A percentile compares a stretch with the other conserved stretches of the same genome.
phyloP scores from a whole-genome alignment of 2,797 vertebrate genomes.

The Monodelphis domestica region DNA sequence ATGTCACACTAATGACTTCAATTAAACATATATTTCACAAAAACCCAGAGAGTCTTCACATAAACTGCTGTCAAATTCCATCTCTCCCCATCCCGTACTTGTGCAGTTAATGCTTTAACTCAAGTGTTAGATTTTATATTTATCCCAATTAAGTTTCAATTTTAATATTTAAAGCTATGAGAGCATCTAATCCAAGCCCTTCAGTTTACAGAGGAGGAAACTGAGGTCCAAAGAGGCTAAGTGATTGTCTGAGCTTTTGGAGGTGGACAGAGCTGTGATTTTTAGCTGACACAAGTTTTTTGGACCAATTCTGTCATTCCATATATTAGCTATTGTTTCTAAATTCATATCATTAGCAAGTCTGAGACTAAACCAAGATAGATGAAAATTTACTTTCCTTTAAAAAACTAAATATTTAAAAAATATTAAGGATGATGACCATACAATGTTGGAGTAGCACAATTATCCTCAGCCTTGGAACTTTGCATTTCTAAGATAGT shows the following conservation, averaged over 20 bases:
- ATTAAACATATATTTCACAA: not conserved
- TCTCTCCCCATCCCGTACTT: not conserved
- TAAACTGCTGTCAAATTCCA: not conserved
- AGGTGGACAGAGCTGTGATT: not conserved
- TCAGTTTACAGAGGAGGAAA: not conserved
- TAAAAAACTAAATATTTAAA: not conserved
- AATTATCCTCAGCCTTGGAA: not conserved
- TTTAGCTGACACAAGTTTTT: not conserved
- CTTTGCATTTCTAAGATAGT: not conserved
- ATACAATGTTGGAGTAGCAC: not conserved
- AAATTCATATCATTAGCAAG: not conserved
- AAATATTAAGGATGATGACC: not conserved
- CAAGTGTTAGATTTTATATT: not conserved
- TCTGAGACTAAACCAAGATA: not conserved
- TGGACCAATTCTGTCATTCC: not conserved
- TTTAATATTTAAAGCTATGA: not conserved
- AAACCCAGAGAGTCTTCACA: not conserved
- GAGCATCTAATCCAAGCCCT: not conserved
- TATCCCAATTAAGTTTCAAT: not conserved
- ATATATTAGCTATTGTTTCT: not conserved
- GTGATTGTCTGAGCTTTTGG: not conserved
- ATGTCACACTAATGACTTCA: not conserved
- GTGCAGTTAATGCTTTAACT: not conserved
- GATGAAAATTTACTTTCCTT: not conserved
- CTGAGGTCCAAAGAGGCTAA: not conserved